Base-by-base conservation (phyloP, 2,888 invertebrate species). In the Pteria penguin region DNA sequence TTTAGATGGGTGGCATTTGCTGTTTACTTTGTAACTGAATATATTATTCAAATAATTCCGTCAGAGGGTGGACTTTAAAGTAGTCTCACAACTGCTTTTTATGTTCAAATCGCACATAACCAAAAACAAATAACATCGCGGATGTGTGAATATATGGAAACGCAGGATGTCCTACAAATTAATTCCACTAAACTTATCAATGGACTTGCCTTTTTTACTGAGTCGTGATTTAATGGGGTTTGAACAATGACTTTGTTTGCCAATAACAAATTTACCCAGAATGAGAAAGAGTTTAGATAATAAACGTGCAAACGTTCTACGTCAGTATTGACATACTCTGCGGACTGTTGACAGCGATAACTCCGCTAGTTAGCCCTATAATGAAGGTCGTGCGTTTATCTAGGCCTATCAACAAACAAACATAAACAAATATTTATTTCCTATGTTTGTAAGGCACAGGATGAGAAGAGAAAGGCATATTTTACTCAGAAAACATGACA, bases 211-310 rank as follows among this genome's bases (percentile, higher is more conserved):
- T 61, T 27, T 69, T 63, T 75, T 69, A 62, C 63, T 69, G 68
- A 29, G 75, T 31, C 62, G 63, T 75, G 62, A 54, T 75, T 57
- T 69, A 45, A 61, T 36, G 33, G 36, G n/a, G 29, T 32, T 31
- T 55, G 69, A 52, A 62, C 31, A 69, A 32, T 45, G 63, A 32
- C 52, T 31, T 54, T 24, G 54, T 76, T 76, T 76, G 72, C 32
- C 72, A 31, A 58, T 67, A 69, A 63, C 73, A 77, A 77, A 77
- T 73, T 77, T 69, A 54, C 63, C 22, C 29, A 31, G 60, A 54
- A 69, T 61, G 31, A 60, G n/a, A n/a, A 60, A 62, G 45, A 57
- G 36, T 68, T 65, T 73, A 61, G 58, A 52, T 55, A 70, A 57
- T 52, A 61, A 54, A 73, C 54, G 73, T 18, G 60, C 54, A 60